Percentiles rank a stretch among this genome's conserved stretches.
Conservation (phyloP, 2,888 invertebrate genomes). For the Marronus borbonicus region DNA sequence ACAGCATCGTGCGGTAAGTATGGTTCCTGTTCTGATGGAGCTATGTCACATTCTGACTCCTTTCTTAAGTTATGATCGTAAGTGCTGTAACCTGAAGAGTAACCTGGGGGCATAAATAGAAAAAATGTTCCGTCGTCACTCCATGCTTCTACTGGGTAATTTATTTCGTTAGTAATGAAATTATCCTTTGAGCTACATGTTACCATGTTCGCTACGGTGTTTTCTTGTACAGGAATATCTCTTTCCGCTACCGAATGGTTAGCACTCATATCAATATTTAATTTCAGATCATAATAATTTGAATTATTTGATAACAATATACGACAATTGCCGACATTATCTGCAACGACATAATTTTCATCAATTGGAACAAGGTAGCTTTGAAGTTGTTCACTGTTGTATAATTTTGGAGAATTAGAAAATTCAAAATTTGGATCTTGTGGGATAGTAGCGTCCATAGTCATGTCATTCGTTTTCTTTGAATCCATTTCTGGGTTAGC, state of each 20-base stretch:
- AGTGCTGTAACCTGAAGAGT: too few species aligned
- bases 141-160: background rate
- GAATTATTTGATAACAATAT: slow-evolving; percentile 56
- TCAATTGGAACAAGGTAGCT: slow-evolving; percentile 51
- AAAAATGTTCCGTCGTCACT: background rate
- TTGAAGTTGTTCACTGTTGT: slow-evolving; percentile 54
- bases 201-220: background rate
- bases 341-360: slow-evolving; percentile 40
- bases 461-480: too few species aligned
- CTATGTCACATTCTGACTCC: background rate
- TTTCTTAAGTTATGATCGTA: too few species aligned
- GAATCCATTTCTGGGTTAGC: too few species aligned
- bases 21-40: background rate
- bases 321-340: slow-evolving; percentile 30
- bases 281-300: slow-evolving; percentile 52
- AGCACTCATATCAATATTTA: background rate
- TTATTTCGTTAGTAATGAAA: background rate
- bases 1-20: background rate
- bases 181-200: background rate
- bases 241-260: too few species aligned
- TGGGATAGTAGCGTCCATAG: background rate
- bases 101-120: background rate
- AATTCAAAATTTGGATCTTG: slow-evolving; percentile 54
- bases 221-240: background rate
- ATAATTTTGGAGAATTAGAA: slow-evolving; percentile 57